These are phyloP conservation scores for Enteromius mattozi DNA, from an alignment of 2,797 vertebrate species.

Conservation along the genomic window DNA sequence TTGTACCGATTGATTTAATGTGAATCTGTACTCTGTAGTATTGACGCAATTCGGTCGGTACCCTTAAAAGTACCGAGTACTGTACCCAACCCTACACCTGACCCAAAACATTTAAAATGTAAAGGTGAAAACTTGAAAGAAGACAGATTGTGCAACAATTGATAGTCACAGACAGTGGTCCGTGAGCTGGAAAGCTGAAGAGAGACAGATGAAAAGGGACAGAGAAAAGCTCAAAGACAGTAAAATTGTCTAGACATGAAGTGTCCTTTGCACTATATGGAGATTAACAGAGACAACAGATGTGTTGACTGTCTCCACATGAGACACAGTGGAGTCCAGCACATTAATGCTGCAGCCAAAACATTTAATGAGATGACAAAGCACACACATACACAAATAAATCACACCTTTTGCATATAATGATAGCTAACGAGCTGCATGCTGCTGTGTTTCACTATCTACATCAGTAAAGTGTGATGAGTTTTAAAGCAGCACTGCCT, in stretches of 20 bases:
- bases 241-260: slow-evolving; percentile 32
- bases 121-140: not conserved
- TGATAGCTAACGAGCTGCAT: slow-evolving; percentile 6
- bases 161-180: not conserved
- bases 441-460: not conserved
- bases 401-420: slow-evolving; percentile 7
- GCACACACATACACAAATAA: slow-evolving; percentile 18
- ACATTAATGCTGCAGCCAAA: slow-evolving; percentile 26
- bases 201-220: not conserved
- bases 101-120: not conserved
- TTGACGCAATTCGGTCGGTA: not conserved
- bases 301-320: slow-evolving; percentile 27
- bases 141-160: not conserved
- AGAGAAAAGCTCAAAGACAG: slow-evolving; percentile 10
- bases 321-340: slow-evolving; percentile 17
- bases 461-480: not conserved
- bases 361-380: slow-evolving; percentile 29
- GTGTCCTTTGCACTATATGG: slow-evolving; percentile 32
- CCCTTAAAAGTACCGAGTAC: not conserved
- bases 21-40: not conserved
- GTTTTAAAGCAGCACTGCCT: not conserved
- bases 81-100: not conserved
- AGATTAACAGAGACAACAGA: slow-evolving; percentile 34
- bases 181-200: not conserved
- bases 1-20: not conserved